Base-by-base conservation (phyloP, 2,797 vertebrate species). In the Clarias laeviceps region DNA sequence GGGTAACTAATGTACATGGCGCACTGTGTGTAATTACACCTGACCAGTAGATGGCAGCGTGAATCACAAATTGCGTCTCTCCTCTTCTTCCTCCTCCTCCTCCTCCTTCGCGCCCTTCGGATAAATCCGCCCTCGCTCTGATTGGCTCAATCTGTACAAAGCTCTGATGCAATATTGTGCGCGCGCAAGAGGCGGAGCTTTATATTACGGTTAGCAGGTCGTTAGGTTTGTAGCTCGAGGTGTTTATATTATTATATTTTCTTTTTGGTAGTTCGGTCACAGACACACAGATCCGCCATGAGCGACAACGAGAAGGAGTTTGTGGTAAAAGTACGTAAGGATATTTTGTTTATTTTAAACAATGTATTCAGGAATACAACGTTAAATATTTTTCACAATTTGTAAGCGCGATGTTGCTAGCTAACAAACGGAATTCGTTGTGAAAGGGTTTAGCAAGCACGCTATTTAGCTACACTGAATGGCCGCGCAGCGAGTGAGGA, bases 241-340 rank as follows among this genome's bases (percentile, higher is more conserved):
- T 40, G 24, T 15, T 59, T 34, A 14, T 80, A 45, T 11, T 50
- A n/a, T 80, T 65, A 5, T 29, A 50, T 80, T 80, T 27, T 79
- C 22, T 80, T 40, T 80, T 40, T n/a, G 6, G 11, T 64, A 64
- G 59, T 80, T 50, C 62, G 17, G 66, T 66, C 59, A 57, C 64
- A 84, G 82, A 8, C 22, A 17, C 29, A 24, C 45, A 32, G 61
- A 15, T 24, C 50, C 74, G 34, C 40, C 65, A 95, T 95, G 94
- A 95, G 94, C 66, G 94, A 95, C 91, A 92, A 90, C 92, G 94
- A 93, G 87, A 94, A 93, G 91, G 93, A 93, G 4, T 94, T 93
- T 83, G 90, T 89, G 83, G 93, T 93, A 79, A 89, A 92, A 93
- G 94, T 95, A 91, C 64, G 90, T 89, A 76, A 82, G 37, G 70